Evolutionary conservation across 2,888 invertebrate species (phyloP).

Genomic region (Loripinus fragilis): DNA sequence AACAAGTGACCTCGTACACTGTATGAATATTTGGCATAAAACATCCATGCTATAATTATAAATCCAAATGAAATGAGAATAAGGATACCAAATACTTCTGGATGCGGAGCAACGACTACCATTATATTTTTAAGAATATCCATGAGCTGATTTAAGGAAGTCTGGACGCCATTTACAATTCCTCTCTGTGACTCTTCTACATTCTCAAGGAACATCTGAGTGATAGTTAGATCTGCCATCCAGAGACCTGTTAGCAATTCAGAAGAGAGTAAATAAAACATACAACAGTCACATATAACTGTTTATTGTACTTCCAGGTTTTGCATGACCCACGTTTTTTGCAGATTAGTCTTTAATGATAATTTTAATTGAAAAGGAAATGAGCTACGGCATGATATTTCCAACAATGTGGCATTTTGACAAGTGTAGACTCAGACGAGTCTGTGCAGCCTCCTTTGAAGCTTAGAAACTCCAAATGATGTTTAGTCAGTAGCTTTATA

Average conservation of each 20-base stretch:
- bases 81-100: constrained; percentile 84
- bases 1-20: constrained; percentile 74
- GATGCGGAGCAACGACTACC: constrained; percentile 84
- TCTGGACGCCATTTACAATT: constrained; percentile 85
- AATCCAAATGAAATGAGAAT: constrained; percentile 84
- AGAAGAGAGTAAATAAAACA: too few species aligned
- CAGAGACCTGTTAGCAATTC: constrained; percentile 84
- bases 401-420: too few species aligned
- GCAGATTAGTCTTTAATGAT: too few species aligned
- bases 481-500: too few species aligned
- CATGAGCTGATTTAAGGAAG: constrained; percentile 85
- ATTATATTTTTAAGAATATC: constrained; percentile 84
- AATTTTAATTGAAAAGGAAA: too few species aligned
- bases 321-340: too few species aligned
- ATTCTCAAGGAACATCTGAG: constrained; percentile 85
- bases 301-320: too few species aligned
- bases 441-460: too few species aligned
- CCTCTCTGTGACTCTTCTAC: constrained; percentile 84
- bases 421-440: too few species aligned
- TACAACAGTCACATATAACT: too few species aligned
- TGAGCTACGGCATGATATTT: too few species aligned
- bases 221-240: constrained; percentile 85
- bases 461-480: too few species aligned
- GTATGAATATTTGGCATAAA: constrained; percentile 76
- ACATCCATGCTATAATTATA: constrained; percentile 74